These are phyloP conservation scores for Temnopleurus reevesii DNA, from an alignment of 53 echinoderm and acorn worm species.

Conservation along the genomic window DNA sequence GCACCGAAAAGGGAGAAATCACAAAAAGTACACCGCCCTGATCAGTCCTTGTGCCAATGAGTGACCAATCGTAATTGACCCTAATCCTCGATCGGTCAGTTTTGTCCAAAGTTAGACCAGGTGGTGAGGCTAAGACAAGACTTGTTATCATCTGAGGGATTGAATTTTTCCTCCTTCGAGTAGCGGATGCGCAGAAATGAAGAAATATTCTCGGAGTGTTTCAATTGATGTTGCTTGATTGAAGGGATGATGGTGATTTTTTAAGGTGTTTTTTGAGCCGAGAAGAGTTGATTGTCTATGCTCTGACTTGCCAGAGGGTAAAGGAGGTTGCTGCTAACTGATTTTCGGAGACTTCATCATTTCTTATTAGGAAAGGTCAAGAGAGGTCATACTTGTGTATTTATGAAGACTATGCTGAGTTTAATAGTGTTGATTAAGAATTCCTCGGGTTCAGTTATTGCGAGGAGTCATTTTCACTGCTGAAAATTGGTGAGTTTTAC, in stretches of 20 bases:
- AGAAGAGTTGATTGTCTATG: not conserved
- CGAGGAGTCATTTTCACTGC: not conserved
- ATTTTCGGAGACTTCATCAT: not conserved
- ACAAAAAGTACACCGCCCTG: slow-evolving; percentile 55
- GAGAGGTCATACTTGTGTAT: not conserved
- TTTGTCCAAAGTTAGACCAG: slow-evolving; percentile 20
- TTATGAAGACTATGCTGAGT: too few species aligned
- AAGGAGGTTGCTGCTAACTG: not conserved
- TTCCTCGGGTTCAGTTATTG: too few species aligned
- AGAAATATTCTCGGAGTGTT: not conserved
- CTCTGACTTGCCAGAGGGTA: not conserved
- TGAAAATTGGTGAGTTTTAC: too few species aligned
- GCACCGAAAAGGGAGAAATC: not conserved
- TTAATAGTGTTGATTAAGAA: too few species aligned
- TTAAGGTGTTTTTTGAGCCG: slow-evolving; percentile 12
- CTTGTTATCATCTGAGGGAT: slow-evolving; percentile 1
- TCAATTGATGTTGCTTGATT: slow-evolving; percentile 9
- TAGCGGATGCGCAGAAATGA: not conserved
- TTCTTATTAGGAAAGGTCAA: not conserved
- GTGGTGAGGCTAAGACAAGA: slow-evolving; percentile 7
- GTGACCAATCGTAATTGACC: slow-evolving; percentile 35
- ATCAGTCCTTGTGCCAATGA: slow-evolving; percentile 10
- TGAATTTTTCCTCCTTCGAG: not conserved
- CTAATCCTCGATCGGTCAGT: slow-evolving; percentile 24
- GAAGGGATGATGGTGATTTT: slow-evolving; percentile 12